Evolutionary conservation across 92 coral and sea anemone genomes (phyloP), one percentile per base, ranked within the genome.

Genomic region (Metridium senile): DNA sequence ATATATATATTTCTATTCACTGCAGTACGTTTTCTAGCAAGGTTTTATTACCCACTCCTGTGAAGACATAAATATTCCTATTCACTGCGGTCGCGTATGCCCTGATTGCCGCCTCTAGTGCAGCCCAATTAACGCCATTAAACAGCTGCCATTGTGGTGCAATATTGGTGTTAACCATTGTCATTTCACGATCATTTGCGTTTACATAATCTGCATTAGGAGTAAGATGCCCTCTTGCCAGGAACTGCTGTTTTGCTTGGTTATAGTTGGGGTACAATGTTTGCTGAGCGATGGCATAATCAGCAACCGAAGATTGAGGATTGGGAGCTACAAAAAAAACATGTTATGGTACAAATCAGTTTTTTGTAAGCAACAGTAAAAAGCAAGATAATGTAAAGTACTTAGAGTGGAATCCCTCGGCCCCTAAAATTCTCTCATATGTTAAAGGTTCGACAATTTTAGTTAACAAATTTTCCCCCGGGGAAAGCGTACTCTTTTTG

Each of bases 101-200:
- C n/a, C 70, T 58, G 1, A 75, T 26, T 18, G 71, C 70, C 10
- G 16, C 46, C 29, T 75, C 80, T 54, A 61, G 35, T 32, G 25
- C 29, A 8, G 31, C 59, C 80, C 71, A 75, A 52, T 75, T 75
- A 0, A 1, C 9, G 19, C 27, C 70, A 64, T 74, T 74, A 58
- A 74, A 74, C 69, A 2, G 11, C 49, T 77, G 77, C 83, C 83
- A 78, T 54, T 78, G 83, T 20, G 77, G 83, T 45, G 83, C 83
- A 33, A 78, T 78, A 26, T 78, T 78, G 32, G 83, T 78, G 22
- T 54, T 78, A 0, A 78, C 45, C 83, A 78, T 78, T 11, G 78
- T 78, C 20, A 29, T 33, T 0, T 51, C 66, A 18, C 78, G 83
- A 46, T 56, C 52, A 10, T 19, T 43, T 27, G 29, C 51, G 17